phyloP scores from a whole-genome alignment of 2,888 invertebrate genomes.

The Schizotus pectinicornis region DNA sequence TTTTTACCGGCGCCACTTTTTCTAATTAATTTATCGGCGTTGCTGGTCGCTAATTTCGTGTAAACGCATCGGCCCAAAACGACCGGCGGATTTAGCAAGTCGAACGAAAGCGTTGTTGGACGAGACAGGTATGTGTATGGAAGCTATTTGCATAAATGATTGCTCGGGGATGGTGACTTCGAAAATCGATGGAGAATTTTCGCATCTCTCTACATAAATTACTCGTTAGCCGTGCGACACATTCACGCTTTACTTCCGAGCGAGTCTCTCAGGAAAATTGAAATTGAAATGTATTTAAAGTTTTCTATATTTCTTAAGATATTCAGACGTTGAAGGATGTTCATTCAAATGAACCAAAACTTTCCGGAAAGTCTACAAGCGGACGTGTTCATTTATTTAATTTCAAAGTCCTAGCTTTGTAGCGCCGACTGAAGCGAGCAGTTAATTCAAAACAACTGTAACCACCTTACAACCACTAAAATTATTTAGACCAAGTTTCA shows the following conservation, averaged over 20 bases:
- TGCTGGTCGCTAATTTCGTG: not conserved
- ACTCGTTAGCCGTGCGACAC: no score
- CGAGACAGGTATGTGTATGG: no score
- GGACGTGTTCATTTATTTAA: constrained; percentile 18
- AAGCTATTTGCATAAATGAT: no score
- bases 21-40: constrained; percentile 2
- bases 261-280: not conserved
- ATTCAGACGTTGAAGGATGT: constrained; percentile 26
- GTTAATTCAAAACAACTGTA: not conserved
- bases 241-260: no score
- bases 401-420: not conserved
- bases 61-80: no score
- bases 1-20: not conserved
- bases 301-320: constrained; percentile 22
- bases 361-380: not conserved
- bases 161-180: no score
- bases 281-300: constrained; percentile 12
- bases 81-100: no score
- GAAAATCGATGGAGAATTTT: no score
- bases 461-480: not conserved
- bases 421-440: not conserved
- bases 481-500: not conserved
- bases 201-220: no score
- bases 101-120: no score
- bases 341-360: constrained; percentile 26